A percentile compares a stretch with the other conserved stretches of the same genome.
These are phyloP conservation scores for Cottus gobio DNA, from an alignment of 2,113 vertebrate species.

Conservation along the genomic window DNA sequence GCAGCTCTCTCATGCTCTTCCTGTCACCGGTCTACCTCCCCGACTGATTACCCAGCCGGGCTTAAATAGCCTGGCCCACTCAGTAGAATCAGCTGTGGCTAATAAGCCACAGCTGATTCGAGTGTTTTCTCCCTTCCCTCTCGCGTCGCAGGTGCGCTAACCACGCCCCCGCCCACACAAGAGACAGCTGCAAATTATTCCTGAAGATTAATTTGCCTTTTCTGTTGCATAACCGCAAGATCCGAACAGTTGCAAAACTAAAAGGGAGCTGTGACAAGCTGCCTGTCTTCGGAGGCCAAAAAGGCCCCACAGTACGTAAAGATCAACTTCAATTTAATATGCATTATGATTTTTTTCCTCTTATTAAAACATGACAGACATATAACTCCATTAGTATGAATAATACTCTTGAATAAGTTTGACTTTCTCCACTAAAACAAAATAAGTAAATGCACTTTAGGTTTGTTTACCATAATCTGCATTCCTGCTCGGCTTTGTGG, in stretches of 20 bases:
- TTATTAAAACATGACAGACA: neutral
- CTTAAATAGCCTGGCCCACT: no score
- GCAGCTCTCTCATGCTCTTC: no score
- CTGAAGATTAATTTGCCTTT: constrained; percentile 22
- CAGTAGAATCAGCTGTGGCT: no score
- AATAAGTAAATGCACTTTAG: neutral
- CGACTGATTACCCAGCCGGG: no score
- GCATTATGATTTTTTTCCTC: neutral
- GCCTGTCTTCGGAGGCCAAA: neutral
- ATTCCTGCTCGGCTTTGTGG: neutral
- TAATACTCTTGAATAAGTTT: neutral
- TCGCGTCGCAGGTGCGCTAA: no score
- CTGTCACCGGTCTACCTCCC: no score
- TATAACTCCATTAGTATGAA: neutral
- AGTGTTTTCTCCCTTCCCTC: no score
- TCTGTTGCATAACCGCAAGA: constrained; percentile 7
- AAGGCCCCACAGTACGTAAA: neutral
- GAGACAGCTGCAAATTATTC: neutral
- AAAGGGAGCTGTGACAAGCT: neutral
- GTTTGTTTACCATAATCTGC: constrained; percentile 6
- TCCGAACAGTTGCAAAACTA: no score
- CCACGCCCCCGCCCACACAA: no score
- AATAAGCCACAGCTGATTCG: no score
- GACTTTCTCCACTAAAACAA: neutral
- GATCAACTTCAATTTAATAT: neutral